These are phyloP conservation scores for Silvanus unidentatus DNA, from an alignment of 2,888 invertebrate genomes.

Conservation along the genomic window DNA sequence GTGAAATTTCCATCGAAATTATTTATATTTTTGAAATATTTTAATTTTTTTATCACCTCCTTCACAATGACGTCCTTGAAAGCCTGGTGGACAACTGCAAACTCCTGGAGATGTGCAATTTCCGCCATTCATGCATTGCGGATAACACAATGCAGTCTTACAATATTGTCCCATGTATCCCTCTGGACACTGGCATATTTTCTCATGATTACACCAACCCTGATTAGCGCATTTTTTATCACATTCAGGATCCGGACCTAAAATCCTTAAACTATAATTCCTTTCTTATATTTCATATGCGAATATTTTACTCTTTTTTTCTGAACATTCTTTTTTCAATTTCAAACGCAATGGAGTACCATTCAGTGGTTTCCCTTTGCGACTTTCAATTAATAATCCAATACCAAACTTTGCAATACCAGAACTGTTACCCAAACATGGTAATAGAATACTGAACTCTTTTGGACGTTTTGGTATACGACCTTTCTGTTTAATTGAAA, in stretches of 20 bases:
- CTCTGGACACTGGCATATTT: slow-evolving; percentile 82
- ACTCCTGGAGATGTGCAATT: slow-evolving; percentile 85
- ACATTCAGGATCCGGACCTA: slow-evolving; percentile 84
- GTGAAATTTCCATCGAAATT: slow-evolving; percentile 28
- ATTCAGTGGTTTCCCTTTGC: slow-evolving; percentile 71
- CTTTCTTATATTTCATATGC: slow-evolving; percentile 3
- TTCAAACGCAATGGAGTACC: slow-evolving; percentile 83
- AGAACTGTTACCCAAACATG: slow-evolving; percentile 81
- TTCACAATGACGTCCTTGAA: slow-evolving; percentile 66
- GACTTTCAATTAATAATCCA: slow-evolving; percentile 75
- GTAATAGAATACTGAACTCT: slow-evolving; percentile 84
- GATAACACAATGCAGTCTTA: slow-evolving; percentile 83
- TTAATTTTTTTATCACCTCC: neutral
- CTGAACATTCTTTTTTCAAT: slow-evolving; percentile 88
- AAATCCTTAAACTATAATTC: slow-evolving; percentile 12
- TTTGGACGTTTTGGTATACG: slow-evolving; percentile 80
- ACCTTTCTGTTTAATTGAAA: slow-evolving; percentile 81
- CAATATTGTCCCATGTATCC: slow-evolving; percentile 90
- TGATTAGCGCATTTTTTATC: slow-evolving; percentile 81
- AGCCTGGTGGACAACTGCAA: slow-evolving; percentile 83
- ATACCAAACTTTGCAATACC: slow-evolving; percentile 84
- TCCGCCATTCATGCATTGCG: slow-evolving; percentile 88
- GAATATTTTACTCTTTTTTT: slow-evolving; percentile 61
- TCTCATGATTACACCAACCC: slow-evolving; percentile 76
- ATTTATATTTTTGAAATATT: neutral